A percentile compares a stretch with the other conserved stretches of the same genome.
These are phyloP conservation scores for Sula dactylatra DNA, from an alignment of 2,113 vertebrate genomes.

Conservation along the genomic window DNA sequence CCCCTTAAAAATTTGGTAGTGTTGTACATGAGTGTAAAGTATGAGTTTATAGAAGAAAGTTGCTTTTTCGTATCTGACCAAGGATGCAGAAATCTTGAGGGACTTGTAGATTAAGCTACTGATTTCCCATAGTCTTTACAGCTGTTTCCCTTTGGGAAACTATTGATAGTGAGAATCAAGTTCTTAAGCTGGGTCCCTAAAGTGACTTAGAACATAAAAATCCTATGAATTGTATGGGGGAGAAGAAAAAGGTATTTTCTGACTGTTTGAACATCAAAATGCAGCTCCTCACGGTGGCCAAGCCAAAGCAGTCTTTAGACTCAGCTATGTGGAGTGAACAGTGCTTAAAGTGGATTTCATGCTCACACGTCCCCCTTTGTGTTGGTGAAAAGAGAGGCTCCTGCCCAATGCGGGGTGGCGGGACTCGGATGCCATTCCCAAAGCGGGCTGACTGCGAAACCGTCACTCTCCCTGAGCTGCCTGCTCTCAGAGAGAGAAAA, in stretches of 20 bases:
- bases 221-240: not conserved
- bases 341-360: constrained; percentile 52
- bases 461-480: not conserved
- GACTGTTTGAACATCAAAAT: not conserved
- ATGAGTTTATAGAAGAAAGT: not conserved
- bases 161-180: not conserved
- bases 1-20: not conserved
- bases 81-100: not conserved
- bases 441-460: not conserved
- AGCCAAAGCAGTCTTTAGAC: not conserved
- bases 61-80: not conserved
- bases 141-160: not conserved
- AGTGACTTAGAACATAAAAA: not conserved
- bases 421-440: not conserved
- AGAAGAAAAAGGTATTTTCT: not conserved
- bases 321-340: not conserved
- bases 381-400: constrained; percentile 2
- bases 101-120: not conserved
- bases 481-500: not conserved
- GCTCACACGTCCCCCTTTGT: constrained; percentile 29
- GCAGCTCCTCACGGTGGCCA: not conserved
- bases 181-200: not conserved
- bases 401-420: not conserved
- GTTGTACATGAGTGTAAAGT: not conserved
- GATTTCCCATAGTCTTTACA: not conserved